Evolutionary conservation across 2,797 vertebrate genomes (phyloP), one percentile per base, ranked within the genome.

Genomic region (Premnoplex brunnescens): DNA sequence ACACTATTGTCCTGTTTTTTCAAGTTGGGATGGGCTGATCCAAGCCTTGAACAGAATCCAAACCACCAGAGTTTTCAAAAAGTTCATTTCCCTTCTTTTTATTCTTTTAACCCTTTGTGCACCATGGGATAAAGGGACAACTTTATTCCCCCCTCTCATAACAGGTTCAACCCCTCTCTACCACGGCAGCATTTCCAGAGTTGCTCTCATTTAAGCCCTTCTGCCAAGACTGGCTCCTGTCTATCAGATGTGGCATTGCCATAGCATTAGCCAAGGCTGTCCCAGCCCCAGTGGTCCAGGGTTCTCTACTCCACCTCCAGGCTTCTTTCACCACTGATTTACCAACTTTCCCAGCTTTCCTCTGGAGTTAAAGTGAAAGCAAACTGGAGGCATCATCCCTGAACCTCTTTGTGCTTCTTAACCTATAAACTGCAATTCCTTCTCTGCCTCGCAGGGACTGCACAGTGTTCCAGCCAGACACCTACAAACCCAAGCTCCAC

Each of bases 21-120:
- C 68, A 87, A 86, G 37, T 27, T 59, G 92, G 58, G 85, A 37
- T 89, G 68, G 66, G 55, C 63, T 92, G 85, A 81, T 91, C 63
- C 89, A 88, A 88, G 51, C 30, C 76, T 89, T 89, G 92, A 91
- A 88, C 46, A 62, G 55, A 89, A 88, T 93, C 91, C 89, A 94
- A 89, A 93, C 60, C 20, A 32, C 69, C 32, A 37, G n/a, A 77
- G n/a, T 88, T 85, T 93, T 87, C n/a, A 75, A 58, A 86, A 91
- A 85, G 63, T 82, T 88, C 14, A 71, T 74, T 3, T 66, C 11
- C 59, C 13, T 32, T 44, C 8, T 73, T 81, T 73, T 60, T n/a
- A 5, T 52, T 85, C 66, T 60, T 91, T 88, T 85, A 97, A 95
- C 92, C 18, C 60, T 85, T 85, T 23, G 3, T 8, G 27, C 37